phyloP scores from a whole-genome alignment of 1,140 invertebrate genomes.

The Goniozus legneri region DNA sequence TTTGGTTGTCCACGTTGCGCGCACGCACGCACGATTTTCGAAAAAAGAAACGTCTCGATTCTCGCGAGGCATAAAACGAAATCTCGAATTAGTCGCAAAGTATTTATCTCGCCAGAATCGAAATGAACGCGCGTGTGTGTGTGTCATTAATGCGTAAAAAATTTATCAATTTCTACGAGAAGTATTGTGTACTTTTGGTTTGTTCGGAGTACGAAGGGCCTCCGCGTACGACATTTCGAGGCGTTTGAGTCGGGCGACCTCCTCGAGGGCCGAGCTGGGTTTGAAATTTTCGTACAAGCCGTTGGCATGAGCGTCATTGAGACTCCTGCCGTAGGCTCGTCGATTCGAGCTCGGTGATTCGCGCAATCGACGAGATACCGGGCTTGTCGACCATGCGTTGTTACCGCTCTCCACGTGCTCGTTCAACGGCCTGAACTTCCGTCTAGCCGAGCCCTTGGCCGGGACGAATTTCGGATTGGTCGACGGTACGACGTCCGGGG shows the following conservation, averaged over 20 bases:
- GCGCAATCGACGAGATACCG: no score
- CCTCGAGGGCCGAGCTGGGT: constrained; percentile 72
- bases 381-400: no score
- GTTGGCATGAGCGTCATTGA: not conserved
- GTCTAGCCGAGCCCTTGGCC: constrained; percentile 52
- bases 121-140: no score
- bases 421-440: constrained; percentile 40
- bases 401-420: constrained; percentile 24
- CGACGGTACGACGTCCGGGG: constrained; percentile 26
- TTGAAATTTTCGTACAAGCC: constrained; percentile 59
- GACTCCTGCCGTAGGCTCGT: constrained; percentile 43
- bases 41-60: no score
- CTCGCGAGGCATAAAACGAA: no score
- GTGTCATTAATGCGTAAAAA: no score
- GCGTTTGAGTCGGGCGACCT: constrained; percentile 74
- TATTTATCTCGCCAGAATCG: no score
- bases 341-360: constrained; percentile 56
- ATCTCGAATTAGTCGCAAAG: no score
- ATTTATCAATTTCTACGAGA: constrained; percentile 20
- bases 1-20: no score
- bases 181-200: constrained; percentile 36
- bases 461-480: constrained; percentile 28
- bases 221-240: constrained; percentile 82
- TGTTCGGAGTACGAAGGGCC: constrained; percentile 68
- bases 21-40: no score